These are phyloP conservation scores for Myzus persicae DNA, from an alignment of 1,140 invertebrate species.

Conservation along the genomic window DNA sequence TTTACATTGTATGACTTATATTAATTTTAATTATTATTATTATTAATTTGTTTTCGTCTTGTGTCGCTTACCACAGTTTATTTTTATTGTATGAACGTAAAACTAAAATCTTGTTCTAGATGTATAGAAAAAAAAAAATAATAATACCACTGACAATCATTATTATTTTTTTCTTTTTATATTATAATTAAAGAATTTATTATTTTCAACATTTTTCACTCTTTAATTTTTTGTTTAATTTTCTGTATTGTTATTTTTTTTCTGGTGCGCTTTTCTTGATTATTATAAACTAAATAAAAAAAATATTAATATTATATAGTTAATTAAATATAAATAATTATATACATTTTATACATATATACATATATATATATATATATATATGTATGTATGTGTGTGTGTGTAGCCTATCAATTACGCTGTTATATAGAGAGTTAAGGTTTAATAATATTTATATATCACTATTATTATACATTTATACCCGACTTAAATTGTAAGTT, in stretches of 20 bases:
- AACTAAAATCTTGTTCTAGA: constrained; percentile 24
- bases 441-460: constrained; percentile 55
- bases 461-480: constrained; percentile 56
- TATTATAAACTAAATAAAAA: constrained; percentile 38
- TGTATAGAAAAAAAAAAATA: not conserved
- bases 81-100: constrained; percentile 26
- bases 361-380: not conserved
- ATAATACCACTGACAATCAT: constrained; percentile 51
- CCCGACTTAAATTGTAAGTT: constrained; percentile 41
- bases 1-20: constrained; percentile 40
- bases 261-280: constrained; percentile 41
- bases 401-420: constrained; percentile 46
- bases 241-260: constrained; percentile 34
- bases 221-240: not conserved
- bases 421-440: constrained; percentile 57
- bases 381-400: constrained; percentile 21
- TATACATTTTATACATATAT: not conserved
- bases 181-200: constrained; percentile 8
- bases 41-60: constrained; percentile 22
- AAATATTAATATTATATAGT: constrained; percentile 53
- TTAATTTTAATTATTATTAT: constrained; percentile 35
- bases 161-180: constrained; percentile 48
- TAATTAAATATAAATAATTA: constrained; percentile 31
- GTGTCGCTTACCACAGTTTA: constrained; percentile 24
- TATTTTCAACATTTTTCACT: constrained; percentile 9